Evolutionary conservation across 2,113 vertebrate genomes (phyloP), one percentile per base, ranked within the genome.

Genomic region (Engystomops pustulosus): DNA sequence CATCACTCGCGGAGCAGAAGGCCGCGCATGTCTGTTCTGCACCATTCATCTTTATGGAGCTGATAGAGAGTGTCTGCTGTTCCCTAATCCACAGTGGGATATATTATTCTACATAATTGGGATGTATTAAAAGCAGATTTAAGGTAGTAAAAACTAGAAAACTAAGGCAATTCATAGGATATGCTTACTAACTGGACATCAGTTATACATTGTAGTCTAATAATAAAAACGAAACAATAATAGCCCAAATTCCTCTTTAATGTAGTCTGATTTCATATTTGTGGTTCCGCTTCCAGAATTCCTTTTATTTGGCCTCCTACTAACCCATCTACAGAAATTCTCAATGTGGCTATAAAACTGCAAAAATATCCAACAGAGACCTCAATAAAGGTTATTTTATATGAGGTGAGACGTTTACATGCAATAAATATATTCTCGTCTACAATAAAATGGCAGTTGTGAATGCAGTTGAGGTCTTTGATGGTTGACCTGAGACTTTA

Each of bases 351-450:
- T 44, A 32, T 18, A 14, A 58, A 76, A 7, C 47, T 1, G 6
- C 20, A 25, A 45, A 30, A 65, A 9, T 9, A 30, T 14, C 41
- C 20, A 47, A 27, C 70, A 15, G n/a, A 41, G 27, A 27, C 41
- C 70, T 49, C 70, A 74, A 51, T n/a, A 25, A 34, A n/a, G 18
- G 17, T 51, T 34, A 18, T 51, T n/a, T 53, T 76, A 51, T 51
- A 53, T 51, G 47, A 34, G 72, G 72, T 36, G 45, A 53, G 17
- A 34, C 27, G 12, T 34, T 76, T 23, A 23, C 36, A 70, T 70
- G 68, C 14, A 70, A 70, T 72, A 72, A 44, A 72, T 72, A 44
- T 45, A 45, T 15, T 47, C 38, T 15, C 15, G 41, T n/a, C 18
- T 55, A 36, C 32, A 23, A 20, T 51, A n/a, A 20, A 77, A n/a